Evolutionary conservation across 1,140 invertebrate species (phyloP), one percentile per base, ranked within the genome.

Genomic region (Glossosoma conforme): DNA sequence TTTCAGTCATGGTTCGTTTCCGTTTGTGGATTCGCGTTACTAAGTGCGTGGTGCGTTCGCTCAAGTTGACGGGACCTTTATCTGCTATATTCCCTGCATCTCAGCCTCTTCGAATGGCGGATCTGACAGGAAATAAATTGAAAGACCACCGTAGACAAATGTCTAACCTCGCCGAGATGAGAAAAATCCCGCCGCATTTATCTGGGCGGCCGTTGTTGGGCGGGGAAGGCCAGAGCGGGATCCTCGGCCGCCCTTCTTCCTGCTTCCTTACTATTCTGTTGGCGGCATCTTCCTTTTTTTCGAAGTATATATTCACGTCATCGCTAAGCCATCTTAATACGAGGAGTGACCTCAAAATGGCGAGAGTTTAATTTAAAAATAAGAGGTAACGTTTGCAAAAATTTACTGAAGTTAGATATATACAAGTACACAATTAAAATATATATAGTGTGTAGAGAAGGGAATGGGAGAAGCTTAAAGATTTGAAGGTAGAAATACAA

Each of bases 51-150:
- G n/a, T 30, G 38, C 38, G 19, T 41, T 20, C 38, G 19, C 9
- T 20, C 38, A 41, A 20, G n/a, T 18, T 18, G 17, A 17, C 5
- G n/a, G 17, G 38, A 41, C n/a, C n/a, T n/a, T n/a, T n/a, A n/a
- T n/a, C n/a, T 28, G 6, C 6, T n/a, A 28, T 8, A n/a, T n/a
- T 17, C 20, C 42, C 14, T 25, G 19, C 42, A 22, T 22, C 42
- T 20, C 42, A 4, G 42, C 42, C 11, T 20, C 24, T n/a, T 20
- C 21, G 52, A 54, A 54, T 49, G 37, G 46, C 46, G 52, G 45
- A 17, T 37, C 46, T 54, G 52, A 54, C 52, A 49, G 52, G 30
- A 49, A 49, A 54, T 54, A 54, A 54, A 49, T 54, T 54, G 52
- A 48, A 49, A 36, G 52, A 54, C 32, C 43, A 42, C 25, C 38